A percentile compares a stretch with the other conserved stretches of the same genome.
Conservation (phyloP, 2,888 invertebrate genomes). For the Eulithis prunata region DNA sequence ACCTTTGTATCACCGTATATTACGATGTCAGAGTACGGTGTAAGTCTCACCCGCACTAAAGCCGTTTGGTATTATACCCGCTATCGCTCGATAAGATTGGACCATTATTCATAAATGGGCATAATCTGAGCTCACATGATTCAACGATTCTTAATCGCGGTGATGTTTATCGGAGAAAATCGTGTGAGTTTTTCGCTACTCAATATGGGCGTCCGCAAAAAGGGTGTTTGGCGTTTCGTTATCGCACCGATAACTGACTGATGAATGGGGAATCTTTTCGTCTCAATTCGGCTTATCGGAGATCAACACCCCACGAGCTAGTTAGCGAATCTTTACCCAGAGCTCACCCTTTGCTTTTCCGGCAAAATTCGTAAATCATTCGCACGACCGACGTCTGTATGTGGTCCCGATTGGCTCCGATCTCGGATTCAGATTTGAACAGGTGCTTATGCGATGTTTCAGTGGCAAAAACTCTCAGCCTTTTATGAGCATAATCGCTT, state of each 20-base stretch:
- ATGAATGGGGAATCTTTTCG: conserved; percentile 78
- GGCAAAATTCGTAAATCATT: conserved; percentile 60
- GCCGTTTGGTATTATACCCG: conserved; percentile 34
- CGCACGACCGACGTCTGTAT: conserved; percentile 78
- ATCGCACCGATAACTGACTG: conserved; percentile 78
- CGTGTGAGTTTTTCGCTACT: conserved; percentile 69
- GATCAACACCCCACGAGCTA: conserved; percentile 77
- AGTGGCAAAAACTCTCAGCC: conserved; percentile 62
- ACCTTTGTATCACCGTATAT: conserved; percentile 16
- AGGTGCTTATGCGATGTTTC: conserved; percentile 66
- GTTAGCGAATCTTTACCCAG: conserved; percentile 70
- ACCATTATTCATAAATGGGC: conserved; percentile 54
- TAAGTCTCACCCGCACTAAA: conserved; percentile 31
- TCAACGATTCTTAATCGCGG: conserved; percentile 51
- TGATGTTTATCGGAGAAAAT: conserved; percentile 63
- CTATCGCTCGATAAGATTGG: conserved; percentile 41
- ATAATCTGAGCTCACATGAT: conserved; percentile 43
- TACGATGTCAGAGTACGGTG: conserved; percentile 16
- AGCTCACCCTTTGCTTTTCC: conserved; percentile 52
- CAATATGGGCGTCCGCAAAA: conserved; percentile 66
- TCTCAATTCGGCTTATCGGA: conserved; percentile 81
- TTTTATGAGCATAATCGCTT: conserved; percentile 65
- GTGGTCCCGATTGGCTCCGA: conserved; percentile 60
- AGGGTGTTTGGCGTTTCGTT: conserved; percentile 70
- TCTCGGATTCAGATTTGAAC: conserved; percentile 63